Evolutionary conservation across 2,113 vertebrate genomes (phyloP).

Genomic region (Dromas ardeola): DNA sequence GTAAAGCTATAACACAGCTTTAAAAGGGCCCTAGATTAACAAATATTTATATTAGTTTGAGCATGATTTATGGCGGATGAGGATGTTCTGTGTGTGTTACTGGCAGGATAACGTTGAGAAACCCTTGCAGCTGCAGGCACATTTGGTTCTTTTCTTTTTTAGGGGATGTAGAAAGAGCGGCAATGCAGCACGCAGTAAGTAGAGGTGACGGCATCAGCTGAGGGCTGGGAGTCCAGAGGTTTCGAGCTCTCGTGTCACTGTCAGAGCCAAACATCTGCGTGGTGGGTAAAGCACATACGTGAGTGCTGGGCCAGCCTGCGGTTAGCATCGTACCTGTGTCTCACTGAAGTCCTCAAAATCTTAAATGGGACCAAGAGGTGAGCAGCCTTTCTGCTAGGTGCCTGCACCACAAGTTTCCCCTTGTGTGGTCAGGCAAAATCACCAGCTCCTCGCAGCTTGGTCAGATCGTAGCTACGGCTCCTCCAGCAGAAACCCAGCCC

Average conservation of each 20-base stretch:
- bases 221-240: not conserved
- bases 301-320: not conserved
- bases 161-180: not conserved
- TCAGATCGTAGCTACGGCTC: fast-evolving
- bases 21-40: not conserved
- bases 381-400: not conserved
- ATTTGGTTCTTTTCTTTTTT: not conserved
- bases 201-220: not conserved
- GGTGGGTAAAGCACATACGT: fast-evolving
- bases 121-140: not conserved
- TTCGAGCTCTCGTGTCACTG: fast-evolving
- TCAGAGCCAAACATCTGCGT: not conserved
- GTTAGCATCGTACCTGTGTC: not conserved
- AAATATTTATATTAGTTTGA: not conserved
- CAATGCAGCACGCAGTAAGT: fast-evolving
- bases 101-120: not conserved
- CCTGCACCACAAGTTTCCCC: too few relatives aligned
- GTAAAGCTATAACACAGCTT: not conserved
- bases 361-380: not conserved
- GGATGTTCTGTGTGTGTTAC: not conserved
- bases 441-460: fast-evolving
- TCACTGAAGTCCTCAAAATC: not conserved
- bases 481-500: not conserved
- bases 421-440: not conserved
- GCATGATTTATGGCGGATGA: not conserved